phyloP scores from a whole-genome alignment of 1,140 invertebrate genomes.

The Trichonephila clavipes region DNA sequence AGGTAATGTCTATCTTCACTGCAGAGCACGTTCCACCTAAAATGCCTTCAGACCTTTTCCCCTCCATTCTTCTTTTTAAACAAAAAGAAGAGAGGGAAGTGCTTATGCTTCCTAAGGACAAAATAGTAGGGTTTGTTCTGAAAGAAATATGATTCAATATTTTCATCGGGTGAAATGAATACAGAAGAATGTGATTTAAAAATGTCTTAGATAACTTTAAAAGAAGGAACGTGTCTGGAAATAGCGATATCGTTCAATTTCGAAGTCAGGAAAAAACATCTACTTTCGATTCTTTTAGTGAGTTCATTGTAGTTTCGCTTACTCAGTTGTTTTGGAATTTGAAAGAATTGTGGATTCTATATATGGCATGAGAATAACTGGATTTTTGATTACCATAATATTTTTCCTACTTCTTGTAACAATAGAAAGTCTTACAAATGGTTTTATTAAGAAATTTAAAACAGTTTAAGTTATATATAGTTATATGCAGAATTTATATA shows the following conservation, averaged over 20 bases:
- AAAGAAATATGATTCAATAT: constrained; percentile 36
- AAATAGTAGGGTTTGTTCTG: constrained; percentile 22
- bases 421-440: too few species aligned
- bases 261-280: neutral
- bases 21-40: neutral
- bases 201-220: neutral
- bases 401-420: too few species aligned
- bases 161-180: neutral
- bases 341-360: too few species aligned
- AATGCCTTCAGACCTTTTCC: neutral
- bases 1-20: constrained; percentile 20
- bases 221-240: neutral
- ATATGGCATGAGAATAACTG: too few species aligned
- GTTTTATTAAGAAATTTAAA: too few species aligned
- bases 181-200: neutral
- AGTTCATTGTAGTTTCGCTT: neutral
- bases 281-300: neutral
- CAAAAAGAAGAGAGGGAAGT: neutral
- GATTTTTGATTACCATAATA: too few species aligned
- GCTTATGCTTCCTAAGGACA: constrained; percentile 20
- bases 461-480: too few species aligned
- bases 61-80: neutral
- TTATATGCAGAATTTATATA: too few species aligned
- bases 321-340: neutral
- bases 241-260: neutral